Evolutionary conservation across 2,113 vertebrate species (phyloP), one percentile per base, ranked within the genome.

Genomic region (Athene cunicularia): DNA sequence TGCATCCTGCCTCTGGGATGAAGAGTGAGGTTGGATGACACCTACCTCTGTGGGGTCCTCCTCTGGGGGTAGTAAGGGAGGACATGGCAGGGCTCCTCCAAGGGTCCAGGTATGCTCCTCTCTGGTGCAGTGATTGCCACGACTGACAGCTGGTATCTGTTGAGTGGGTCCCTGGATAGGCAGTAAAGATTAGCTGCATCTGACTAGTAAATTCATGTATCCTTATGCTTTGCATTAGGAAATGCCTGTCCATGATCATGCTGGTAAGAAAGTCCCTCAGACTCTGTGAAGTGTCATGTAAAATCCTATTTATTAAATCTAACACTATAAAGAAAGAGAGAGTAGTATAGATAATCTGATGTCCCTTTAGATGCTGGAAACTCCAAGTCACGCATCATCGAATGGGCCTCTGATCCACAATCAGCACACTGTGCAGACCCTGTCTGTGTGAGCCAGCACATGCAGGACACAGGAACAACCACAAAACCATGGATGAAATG

Each of bases 301-400:
- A 58, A 74, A 81, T 35, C 30, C 30, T 58, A 21, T 41, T 73
- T 22, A 66, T 50, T 81, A 66, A 58, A 80, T 64, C 10, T 21
- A 58, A 60, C 9, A 9, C 45, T n/a, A 28, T 33, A 66, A 60
- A 83, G 52, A 66, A 58, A 52, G n/a, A 63, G 11, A 41, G 11
- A 41, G 26, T 35, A 56, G 16, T 63, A 33, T 10, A 56, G 56
- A 43, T 41, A 63, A 62, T 9, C 56, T 70, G 56, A 32, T 3
- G 2, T 41, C 49, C 41, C 27, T 79, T 71, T 55, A 75, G 52
- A 37, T 24, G 12, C 32, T 52, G 58, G 45, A 35, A 86, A 52
- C 19, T 27, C 8, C 2, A 0, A 45, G 45, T 66, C 52, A 30
- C 3, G 1, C 59, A 45, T 43, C 74, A 47, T 67, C 8, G 2